These are phyloP conservation scores for Ganaspis brasiliensis DNA, from an alignment of 2,888 invertebrate species.

Conservation along the genomic window DNA sequence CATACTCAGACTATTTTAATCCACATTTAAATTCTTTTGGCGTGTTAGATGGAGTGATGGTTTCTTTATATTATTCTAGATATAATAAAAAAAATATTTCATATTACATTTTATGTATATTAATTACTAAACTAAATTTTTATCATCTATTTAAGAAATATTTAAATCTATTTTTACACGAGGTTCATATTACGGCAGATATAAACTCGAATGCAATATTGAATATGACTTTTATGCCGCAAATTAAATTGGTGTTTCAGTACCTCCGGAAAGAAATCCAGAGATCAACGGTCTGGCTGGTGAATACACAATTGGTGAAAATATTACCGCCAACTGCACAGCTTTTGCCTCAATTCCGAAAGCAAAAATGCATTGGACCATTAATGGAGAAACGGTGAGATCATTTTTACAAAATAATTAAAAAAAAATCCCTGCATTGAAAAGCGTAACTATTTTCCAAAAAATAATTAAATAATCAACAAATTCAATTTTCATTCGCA, in stretches of 20 bases:
- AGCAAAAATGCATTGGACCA: slow-evolving; percentile 81
- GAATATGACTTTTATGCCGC: slow-evolving; percentile 42
- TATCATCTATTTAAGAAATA: too few relatives aligned
- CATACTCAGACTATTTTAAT: too few relatives aligned
- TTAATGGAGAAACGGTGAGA: slow-evolving; percentile 81
- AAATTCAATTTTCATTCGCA: too few relatives aligned
- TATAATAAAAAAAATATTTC: too few relatives aligned
- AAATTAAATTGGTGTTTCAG: slow-evolving; percentile 68
- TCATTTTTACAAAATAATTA: background rate
- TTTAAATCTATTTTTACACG: too few relatives aligned
- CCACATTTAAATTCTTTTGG: too few relatives aligned
- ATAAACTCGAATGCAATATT: slow-evolving; percentile 3
- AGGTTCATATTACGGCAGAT: too few relatives aligned
- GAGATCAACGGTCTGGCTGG: slow-evolving; percentile 79
- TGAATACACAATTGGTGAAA: slow-evolving; percentile 81
- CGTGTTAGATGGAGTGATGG: too few relatives aligned
- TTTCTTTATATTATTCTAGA: too few relatives aligned
- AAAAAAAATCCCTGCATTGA: background rate
- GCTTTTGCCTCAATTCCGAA: slow-evolving; percentile 81
- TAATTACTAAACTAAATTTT: too few relatives aligned
- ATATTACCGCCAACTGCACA: slow-evolving; percentile 81
- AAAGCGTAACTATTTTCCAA: background rate
- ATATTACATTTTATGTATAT: too few relatives aligned
- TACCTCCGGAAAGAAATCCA: slow-evolving; percentile 80
- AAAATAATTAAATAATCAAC: background rate